Percentiles rank a stretch among this genome's conserved stretches.
These are phyloP conservation scores for Synergus umbraculus DNA, from an alignment of 2,888 invertebrate genomes.

Conservation along the genomic window DNA sequence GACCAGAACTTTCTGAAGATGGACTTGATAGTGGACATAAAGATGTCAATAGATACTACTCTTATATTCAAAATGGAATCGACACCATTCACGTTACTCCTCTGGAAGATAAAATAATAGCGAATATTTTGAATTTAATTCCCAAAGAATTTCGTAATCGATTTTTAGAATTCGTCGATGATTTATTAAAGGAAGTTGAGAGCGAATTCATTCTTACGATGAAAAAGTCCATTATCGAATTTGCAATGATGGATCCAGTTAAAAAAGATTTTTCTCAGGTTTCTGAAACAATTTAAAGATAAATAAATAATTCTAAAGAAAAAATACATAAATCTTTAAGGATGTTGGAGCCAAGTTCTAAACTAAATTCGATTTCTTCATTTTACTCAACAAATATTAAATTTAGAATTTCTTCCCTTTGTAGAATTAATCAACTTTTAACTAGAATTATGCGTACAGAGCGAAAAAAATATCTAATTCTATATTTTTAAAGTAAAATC, in stretches of 20 bases:
- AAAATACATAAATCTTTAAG: not conserved
- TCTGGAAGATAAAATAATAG: conserved; percentile 85
- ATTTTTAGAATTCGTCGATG: conserved; percentile 81
- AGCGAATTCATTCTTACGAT: conserved; percentile 92
- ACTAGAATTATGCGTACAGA: too few relatives aligned
- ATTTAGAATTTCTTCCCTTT: too few relatives aligned
- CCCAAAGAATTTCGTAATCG: conserved; percentile 81
- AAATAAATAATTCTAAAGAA: not conserved
- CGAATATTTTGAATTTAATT: conserved; percentile 82
- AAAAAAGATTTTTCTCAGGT: conserved; percentile 44
- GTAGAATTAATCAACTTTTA: too few relatives aligned
- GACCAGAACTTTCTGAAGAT: conserved; percentile 78
- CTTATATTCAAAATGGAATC: conserved; percentile 93
- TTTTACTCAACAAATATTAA: too few relatives aligned
- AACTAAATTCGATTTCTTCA: too few relatives aligned
- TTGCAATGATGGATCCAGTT: conserved; percentile 88
- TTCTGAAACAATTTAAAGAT: not conserved
- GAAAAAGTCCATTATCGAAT: conserved; percentile 95
- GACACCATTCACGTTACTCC: conserved; percentile 94
- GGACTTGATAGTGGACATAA: conserved; percentile 81
- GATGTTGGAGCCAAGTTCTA: too few relatives aligned
- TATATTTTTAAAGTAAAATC: too few relatives aligned
- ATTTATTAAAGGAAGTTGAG: conserved; percentile 87
- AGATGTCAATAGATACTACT: conserved; percentile 88
- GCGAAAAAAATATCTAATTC: too few relatives aligned